Evolutionary conservation across 1,140 invertebrate genomes (phyloP), one percentile per base, ranked within the genome.

Genomic region (Diorhabda elongata): DNA sequence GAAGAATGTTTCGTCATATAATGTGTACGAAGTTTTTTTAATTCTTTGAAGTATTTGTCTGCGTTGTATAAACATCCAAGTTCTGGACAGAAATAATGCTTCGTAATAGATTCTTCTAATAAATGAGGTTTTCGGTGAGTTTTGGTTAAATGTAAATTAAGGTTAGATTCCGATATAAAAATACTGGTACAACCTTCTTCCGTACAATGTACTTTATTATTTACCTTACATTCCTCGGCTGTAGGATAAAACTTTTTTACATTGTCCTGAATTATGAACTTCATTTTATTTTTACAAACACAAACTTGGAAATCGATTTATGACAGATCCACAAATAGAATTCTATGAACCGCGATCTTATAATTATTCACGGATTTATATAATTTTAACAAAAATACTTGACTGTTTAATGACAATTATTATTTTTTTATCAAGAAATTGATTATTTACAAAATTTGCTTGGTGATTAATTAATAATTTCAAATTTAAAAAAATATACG

Each of bases 1-100:
- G 82, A 80, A 7, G 85, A 84, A 68, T 89, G 88, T 5, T 85
- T 84, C 77, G 89, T 89, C 58, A 87, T 79, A 70, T 86, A 89
- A 74, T 89, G 88, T 81, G 89, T 79, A 26, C 81, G 80, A 52
- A 84, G 61, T 5, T 75, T 64, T 42, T 82, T 81, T 0, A 83
- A 65, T 43, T 71, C 76, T 66, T 75, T 71, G 66, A 83, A 83
- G 61, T 69, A 64, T 7, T 70, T 76, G 9, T 42, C 41, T 41
- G 70, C 64, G 69, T 77, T 64, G 69, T 81, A 82, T 26, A 64
- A 42, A 68, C 81, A 82, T 5, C 64, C 62, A 3, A 64, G 3
- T 44, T 75, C 69, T 1, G 80, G 81, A 64, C 81, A 82, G 73
- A 77, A 74, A 68, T 72, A 82, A 47, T 74, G 59, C 71, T 74